Evolutionary conservation across 2,113 vertebrate genomes (phyloP), one percentile per base, ranked within the genome.

Genomic region (Vulpes lagopus): DNA sequence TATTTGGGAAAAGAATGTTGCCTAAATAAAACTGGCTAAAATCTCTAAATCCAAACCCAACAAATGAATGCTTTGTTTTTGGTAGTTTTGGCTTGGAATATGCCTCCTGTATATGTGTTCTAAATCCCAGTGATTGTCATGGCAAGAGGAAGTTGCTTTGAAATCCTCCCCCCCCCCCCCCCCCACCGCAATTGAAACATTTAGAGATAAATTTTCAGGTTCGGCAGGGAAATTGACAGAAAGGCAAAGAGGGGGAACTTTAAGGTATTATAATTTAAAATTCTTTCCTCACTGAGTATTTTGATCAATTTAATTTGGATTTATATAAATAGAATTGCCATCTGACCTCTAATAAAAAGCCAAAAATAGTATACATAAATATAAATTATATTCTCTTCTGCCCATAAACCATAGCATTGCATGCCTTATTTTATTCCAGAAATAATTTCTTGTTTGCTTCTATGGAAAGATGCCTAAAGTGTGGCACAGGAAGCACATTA

Each of bases 11-110:
- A 27, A 82, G 78, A 91, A 85, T 79, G 81, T 86, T 74, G 57
- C 62, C 82, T 94, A 96, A 97, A 81, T 95, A 93, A 96, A 89
- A 86, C 4, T 88, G 83, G 91, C n/a, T 69, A 35, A 83, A 84
- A n/a, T 65, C 35, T 69, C 92, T 67, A 67, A 76, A 78, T 49
- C 43, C 51, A 81, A 71, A 78, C 30, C n/a, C n/a, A 79, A 51
- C 11, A 35, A 89, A n/a, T 71, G 49, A 80, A 80, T 81, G 57
- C 1, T 49, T 76, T 80, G 78, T 90, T 80, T 96, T 78, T 30
- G 57, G 30, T 27, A 14, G 27, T 84, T 96, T 82, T 16, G 5
- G 12, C 80, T 74, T 60, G 65, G 65, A 79, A 73, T 84, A 83
- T 53, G 38, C 14, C 60, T 38, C 23, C 4, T 30, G 27, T 35